Evolutionary conservation across 2,888 invertebrate species (phyloP), one percentile per base, ranked within the genome.

Genomic region (Melipona beecheii): DNA sequence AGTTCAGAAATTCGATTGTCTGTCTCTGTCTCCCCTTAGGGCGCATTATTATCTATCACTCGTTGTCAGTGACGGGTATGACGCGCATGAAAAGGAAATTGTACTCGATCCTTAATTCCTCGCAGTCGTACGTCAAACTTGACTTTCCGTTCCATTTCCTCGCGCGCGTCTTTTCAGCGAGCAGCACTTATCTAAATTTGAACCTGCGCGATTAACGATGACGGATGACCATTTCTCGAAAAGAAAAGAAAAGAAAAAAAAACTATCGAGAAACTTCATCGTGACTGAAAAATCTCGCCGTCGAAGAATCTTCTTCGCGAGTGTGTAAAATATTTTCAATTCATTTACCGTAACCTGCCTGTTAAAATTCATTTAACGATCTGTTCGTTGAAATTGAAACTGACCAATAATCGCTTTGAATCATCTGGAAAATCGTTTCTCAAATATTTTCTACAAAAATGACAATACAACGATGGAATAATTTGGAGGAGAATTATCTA

Each of bases 11-110:
- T 71, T 60, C 43, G 36, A 71, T 58, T n/a, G 24, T 21, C 13
- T 19, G 21, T 58, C 11, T 49, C 21, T 24, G 60, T 19, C 21
- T n/a, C 6, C 27, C 5, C 19, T 19, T 58, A 31, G 31, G 36
- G 5, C 27, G 6, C 19, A 13, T 69, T 69, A 71, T 71, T 49
- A 43, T 58, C 36, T 24, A 52, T 64, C 31, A 52, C 19, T 17
- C 4, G 9, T 43, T 43, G 43, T 43, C 60, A 24, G 64, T 74
- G 64, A 74, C 73, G 19, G 1, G n/a, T 3, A 17, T 4, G n/a
- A n/a, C n/a, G n/a, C 36, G 24, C 2, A 54, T 54, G 36, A 24
- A 43, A 54, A 43, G 58, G 60, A 72, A 72, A 72, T 72, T 49
- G 49, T 49, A 60, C 58, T 27, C 21, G 5, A 27, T 21, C 24